Evolutionary conservation across 1,140 invertebrate species (phyloP), one percentile per base, ranked within the genome.

Genomic region (Lanistes nyassanus): DNA sequence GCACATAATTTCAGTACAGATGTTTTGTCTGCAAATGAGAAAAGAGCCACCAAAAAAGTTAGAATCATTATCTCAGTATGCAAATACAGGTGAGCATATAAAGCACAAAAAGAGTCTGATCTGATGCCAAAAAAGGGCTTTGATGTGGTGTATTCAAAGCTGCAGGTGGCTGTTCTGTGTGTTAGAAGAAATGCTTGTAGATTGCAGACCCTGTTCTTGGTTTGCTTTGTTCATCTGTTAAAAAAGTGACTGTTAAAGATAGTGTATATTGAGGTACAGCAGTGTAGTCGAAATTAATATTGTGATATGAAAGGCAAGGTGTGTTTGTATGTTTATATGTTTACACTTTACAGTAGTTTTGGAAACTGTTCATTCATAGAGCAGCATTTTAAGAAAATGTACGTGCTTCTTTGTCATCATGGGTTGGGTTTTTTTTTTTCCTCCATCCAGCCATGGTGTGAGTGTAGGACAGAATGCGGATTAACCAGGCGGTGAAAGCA

Each of bases 401-500:
- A 26, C 47, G 37, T 51, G 3, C 53, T 31, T 73, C 42, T 4
- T 21, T 42, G n/a, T 51, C 42, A 19, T 1, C 16, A 1, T 16
- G 51, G 5, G n/a, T 4, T 9, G n/a, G 6, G 11, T 3, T 55
- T 9, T 39, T 67, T n/a, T n/a, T n/a, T n/a, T n/a, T n/a, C n/a
- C n/a, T n/a, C n/a, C n/a, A n/a, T n/a, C 21, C 68, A 69, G 60
- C 60, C 66, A 67, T 78, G 58, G 64, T 70, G 76, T 65, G n/a
- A n/a, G 51, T 37, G 13, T 51, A 69, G 26, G 69, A 60, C 62
- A 75, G 68, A 39, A 76, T 72, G 76, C 70, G 75, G 56, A 47
- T 76, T 70, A 75, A 60, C 60, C 75, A 65, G 37, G 75, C 75
- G 29, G n/a, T 76, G 53, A 75, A 74, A 66, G 29, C 74, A 37